Evolutionary conservation across 2,113 vertebrate genomes (phyloP).

Genomic region (Anser brachyrhynchus): DNA sequence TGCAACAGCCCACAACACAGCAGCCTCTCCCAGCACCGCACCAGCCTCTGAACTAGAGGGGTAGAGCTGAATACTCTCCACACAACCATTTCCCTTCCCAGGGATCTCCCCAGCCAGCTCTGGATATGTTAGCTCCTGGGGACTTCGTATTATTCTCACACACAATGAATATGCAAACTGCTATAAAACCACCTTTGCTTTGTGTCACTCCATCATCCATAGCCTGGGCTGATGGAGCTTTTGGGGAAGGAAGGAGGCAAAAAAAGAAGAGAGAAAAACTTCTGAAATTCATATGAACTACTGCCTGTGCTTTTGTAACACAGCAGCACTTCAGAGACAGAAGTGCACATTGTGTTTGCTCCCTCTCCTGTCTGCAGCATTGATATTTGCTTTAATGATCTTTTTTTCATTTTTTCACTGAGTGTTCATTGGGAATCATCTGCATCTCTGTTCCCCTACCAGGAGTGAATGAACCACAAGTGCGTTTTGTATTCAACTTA

Average conservation of each 20-base stretch:
- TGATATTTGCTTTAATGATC: slow-evolving; percentile 50
- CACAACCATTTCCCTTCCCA: neutral
- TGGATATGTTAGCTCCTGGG: neutral
- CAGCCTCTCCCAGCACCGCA: neutral
- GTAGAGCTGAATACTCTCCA: neutral
- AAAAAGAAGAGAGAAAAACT: neutral
- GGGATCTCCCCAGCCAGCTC: neutral
- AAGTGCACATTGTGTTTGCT: neutral
- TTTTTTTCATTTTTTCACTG: slow-evolving; percentile 38
- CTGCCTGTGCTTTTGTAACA: slow-evolving; percentile 1
- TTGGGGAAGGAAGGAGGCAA: neutral
- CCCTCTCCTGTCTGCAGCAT: neutral
- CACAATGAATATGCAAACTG: neutral
- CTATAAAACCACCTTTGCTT: neutral
- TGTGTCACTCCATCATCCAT: neutral
- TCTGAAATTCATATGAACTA: slow-evolving; percentile 19
- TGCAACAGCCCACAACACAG: neutral
- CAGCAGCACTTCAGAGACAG: slow-evolving; percentile 2
- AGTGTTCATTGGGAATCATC: slow-evolving; percentile 5
- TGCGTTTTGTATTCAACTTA: neutral
- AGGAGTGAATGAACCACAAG: slow-evolving; percentile 37
- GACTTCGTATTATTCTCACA: neutral
- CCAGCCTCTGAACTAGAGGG: neutral
- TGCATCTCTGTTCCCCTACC: slow-evolving; percentile 6
- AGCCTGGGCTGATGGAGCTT: neutral